Percentiles rank a stretch among this genome's conserved stretches.
Conservation (phyloP, 2,797 vertebrate genomes). For the Myotis myotis region DNA sequence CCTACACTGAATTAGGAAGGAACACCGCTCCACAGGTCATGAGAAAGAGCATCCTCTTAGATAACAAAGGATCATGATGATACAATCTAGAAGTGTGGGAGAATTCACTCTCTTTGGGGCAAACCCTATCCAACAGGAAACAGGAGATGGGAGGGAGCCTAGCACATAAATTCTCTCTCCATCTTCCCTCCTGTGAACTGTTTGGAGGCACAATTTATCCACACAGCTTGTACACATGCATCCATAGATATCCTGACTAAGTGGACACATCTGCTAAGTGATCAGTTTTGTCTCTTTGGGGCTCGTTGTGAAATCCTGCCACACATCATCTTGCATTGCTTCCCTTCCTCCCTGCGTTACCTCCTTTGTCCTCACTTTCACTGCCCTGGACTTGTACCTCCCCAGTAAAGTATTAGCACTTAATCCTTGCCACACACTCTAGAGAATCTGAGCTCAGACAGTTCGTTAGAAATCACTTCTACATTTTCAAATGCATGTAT, state of each 20-base stretch:
- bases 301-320: not conserved
- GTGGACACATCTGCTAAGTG: not conserved
- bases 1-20: not conserved
- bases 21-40: not conserved
- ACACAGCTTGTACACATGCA: not conserved
- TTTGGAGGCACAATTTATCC: not conserved
- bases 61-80: not conserved
- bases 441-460: not conserved
- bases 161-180: not conserved
- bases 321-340: not conserved
- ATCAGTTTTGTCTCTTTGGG: not conserved
- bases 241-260: not conserved
- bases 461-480: not conserved
- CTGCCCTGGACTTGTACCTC: not conserved
- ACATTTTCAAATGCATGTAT: not conserved
- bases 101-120: not conserved
- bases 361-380: not conserved
- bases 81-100: not conserved
- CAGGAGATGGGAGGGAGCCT: not conserved
- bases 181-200: not conserved
- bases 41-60: not conserved
- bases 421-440: not conserved
- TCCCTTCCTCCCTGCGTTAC: not conserved
- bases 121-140: not conserved
- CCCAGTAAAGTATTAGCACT: not conserved